Percentiles rank a stretch among this genome's conserved stretches.
phyloP scores from a whole-genome alignment of 2,113 vertebrate species.

The Sinosuthora webbiana region DNA sequence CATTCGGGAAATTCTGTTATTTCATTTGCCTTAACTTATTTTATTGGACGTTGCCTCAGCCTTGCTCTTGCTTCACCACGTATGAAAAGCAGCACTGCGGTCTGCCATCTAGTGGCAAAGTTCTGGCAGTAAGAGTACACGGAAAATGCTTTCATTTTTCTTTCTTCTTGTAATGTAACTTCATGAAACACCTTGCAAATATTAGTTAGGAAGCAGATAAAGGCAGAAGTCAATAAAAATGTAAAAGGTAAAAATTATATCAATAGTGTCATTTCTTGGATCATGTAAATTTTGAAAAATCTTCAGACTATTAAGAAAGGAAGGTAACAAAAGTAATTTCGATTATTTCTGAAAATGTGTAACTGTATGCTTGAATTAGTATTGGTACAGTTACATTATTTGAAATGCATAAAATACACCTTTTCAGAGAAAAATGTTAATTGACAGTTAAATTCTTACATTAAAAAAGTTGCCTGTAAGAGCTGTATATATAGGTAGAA shows the following conservation, averaged over 20 bases:
- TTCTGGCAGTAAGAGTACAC: not conserved
- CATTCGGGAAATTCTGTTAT: not conserved
- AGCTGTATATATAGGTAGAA: not conserved
- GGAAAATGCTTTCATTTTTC: not conserved
- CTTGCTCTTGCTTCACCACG: not conserved
- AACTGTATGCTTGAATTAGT: not conserved
- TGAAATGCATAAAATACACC: not conserved
- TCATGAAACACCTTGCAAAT: not conserved
- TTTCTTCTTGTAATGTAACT: not conserved
- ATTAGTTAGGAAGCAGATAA: not conserved
- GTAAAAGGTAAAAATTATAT: not conserved
- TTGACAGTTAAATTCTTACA: not conserved
- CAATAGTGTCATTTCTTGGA: not conserved
- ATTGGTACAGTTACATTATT: not conserved
- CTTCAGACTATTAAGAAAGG: not conserved
- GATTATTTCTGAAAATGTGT: not conserved
- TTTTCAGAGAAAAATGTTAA: not conserved
- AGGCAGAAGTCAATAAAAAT: not conserved
- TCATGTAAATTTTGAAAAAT: not conserved
- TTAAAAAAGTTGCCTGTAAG: not conserved
- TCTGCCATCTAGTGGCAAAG: slow-evolving; percentile 63
- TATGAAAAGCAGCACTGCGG: not conserved
- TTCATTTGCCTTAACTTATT: not conserved
- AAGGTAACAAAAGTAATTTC: not conserved
- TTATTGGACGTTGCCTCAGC: not conserved